phyloP scores from a whole-genome alignment of 2,113 vertebrate species.

The Lynx canadensis region DNA sequence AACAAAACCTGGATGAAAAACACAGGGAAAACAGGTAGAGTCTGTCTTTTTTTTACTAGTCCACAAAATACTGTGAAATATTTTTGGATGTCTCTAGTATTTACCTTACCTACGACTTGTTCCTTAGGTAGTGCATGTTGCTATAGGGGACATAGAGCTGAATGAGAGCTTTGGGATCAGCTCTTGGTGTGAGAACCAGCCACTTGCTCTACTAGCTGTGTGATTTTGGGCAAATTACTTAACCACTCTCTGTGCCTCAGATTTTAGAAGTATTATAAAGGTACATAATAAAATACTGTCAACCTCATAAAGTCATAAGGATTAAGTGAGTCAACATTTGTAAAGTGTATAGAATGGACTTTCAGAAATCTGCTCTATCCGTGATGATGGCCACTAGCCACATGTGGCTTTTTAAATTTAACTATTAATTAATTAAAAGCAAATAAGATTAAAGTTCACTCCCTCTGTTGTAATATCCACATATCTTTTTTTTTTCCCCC shows the following conservation, averaged over 20 bases:
- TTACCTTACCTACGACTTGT: neutral
- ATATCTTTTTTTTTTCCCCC: neutral
- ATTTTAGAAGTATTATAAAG: neutral
- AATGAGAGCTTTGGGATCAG: neutral
- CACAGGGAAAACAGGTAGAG: constrained; percentile 96
- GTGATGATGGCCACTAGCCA: neutral
- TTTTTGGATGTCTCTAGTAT: neutral
- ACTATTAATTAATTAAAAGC: constrained; percentile 9
- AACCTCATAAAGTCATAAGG: fast-evolving
- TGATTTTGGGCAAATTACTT: neutral
- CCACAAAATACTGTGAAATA: fast-evolving
- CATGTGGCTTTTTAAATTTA: neutral
- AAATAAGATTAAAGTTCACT: neutral
- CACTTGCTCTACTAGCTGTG: neutral
- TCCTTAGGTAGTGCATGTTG: neutral
- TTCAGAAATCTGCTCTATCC: neutral
- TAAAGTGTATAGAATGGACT: neutral
- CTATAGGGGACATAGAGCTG: fast-evolving
- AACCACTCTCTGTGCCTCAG: neutral
- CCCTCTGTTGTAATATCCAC: neutral
- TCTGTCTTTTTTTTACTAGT: neutral
- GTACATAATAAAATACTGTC: neutral
- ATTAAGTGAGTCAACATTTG: neutral
- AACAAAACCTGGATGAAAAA: constrained; percentile 99
- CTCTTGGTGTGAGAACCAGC: neutral